phyloP scores from a whole-genome alignment of 2,113 vertebrate species.

The Ciconia boyciana region DNA sequence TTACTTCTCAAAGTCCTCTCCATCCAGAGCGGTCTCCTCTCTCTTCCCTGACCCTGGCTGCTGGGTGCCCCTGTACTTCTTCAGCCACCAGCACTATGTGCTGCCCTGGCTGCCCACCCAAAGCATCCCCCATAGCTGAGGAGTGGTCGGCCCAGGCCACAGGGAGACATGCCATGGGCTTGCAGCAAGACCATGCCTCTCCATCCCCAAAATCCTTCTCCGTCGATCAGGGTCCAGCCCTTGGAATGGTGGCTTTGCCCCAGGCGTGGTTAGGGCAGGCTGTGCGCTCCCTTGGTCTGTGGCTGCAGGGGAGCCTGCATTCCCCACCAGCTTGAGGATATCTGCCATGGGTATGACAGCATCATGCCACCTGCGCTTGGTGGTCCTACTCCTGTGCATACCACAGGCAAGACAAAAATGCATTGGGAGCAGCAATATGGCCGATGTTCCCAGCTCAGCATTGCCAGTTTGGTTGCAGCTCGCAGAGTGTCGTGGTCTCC shows the following conservation, averaged over 20 bases:
- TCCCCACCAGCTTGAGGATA: neutral
- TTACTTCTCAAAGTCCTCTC: neutral
- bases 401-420: neutral
- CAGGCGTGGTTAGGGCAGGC: neutral
- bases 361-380: neutral
- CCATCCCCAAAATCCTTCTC: neutral
- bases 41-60: neutral
- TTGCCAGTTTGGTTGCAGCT: neutral
- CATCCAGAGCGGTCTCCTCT: neutral
- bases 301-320: neutral
- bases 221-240: neutral
- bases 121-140: neutral
- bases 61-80: neutral
- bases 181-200: neutral
- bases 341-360: neutral
- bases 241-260: neutral
- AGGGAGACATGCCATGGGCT: neutral
- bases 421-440: neutral
- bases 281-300: neutral
- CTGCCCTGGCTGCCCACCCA: neutral
- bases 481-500: neutral
- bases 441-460: fast-evolving
- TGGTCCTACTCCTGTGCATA: neutral
- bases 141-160: fast-evolving
- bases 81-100: neutral